Evolutionary conservation across 1,140 invertebrate species (phyloP).

Genomic region (Myzus persicae): DNA sequence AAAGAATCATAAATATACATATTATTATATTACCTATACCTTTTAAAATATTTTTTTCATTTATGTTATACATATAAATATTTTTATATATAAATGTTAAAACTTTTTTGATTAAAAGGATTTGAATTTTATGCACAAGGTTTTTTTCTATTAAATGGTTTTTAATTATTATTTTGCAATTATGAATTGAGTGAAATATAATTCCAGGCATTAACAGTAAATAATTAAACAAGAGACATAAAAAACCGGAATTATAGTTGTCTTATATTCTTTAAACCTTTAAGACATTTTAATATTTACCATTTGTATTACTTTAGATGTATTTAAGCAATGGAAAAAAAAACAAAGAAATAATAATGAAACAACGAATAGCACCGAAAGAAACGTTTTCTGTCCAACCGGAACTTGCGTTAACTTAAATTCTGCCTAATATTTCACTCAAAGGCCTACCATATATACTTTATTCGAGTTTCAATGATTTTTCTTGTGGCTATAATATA

Average conservation of each 20-base stretch:
- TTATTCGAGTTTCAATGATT: not conserved
- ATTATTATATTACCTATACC: no score
- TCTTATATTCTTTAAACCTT: not conserved
- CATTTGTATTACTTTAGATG: not conserved
- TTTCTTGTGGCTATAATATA: conserved; percentile 35
- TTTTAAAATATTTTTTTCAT: no score
- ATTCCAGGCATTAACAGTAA: not conserved
- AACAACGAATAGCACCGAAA: not conserved
- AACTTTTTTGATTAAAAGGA: not conserved
- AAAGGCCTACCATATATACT: not conserved
- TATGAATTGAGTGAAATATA: no score
- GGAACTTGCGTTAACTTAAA: not conserved
- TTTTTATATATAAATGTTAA: not conserved
- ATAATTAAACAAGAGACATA: not conserved
- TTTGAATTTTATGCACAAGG: not conserved
- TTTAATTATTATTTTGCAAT: no score
- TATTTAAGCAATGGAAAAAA: not conserved
- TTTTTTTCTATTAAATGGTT: no score
- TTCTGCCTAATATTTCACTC: not conserved
- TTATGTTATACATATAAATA: no score
- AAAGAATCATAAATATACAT: no score
- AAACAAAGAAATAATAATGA: conserved; percentile 7
- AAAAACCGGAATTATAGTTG: not conserved
- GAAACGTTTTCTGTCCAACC: conserved; percentile 12
- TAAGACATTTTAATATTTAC: not conserved